Base-by-base conservation (phyloP, 2,888 invertebrate genomes). In the Gnatocerus cornutus region DNA sequence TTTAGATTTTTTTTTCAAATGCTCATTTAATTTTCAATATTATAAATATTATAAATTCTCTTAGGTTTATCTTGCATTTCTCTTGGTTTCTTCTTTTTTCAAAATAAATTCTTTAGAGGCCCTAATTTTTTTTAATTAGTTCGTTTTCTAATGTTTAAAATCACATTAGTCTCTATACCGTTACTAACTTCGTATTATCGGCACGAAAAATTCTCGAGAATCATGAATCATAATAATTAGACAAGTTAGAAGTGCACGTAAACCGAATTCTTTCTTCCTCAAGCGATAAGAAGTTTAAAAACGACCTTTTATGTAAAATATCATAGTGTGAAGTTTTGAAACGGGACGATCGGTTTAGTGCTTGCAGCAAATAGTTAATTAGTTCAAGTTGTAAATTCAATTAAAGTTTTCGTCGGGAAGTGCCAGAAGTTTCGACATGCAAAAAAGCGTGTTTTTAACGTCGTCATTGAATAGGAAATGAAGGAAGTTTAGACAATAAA, bases 91-190 rank as follows among this genome's bases (percentile, higher is more conserved):
- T n/a, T n/a, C n/a, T n/a, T n/a, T n/a, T n/a, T n/a, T n/a, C n/a
- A n/a, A n/a, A n/a, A n/a, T n/a, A n/a, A n/a, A n/a, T n/a, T n/a
- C n/a, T n/a, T n/a, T n/a, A n/a, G n/a, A n/a, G n/a, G n/a, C n/a
- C n/a, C n/a, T n/a, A n/a, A n/a, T n/a, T n/a, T n/a, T n/a, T n/a
- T n/a, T n/a, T n/a, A n/a, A n/a, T n/a, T n/a, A n/a, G n/a, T n/a
- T n/a, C n/a, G n/a, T n/a, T n/a, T n/a, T n/a, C n/a, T n/a, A n/a
- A n/a, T n/a, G n/a, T n/a, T n/a, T n/a, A n/a, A n/a, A 53, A 64
- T 43, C 10, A 41, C 53, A 52, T 53, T 64, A 53, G 29, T n/a
- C n/a, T n/a, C n/a, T n/a, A n/a, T n/a, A n/a, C n/a, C n/a, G 29
- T 29, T 7, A 7, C 29, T 29, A 29, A 29, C 4, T 29, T 29